A percentile compares a stretch with the other conserved stretches of the same genome.
These are phyloP conservation scores for Sminthurides bifidus DNA, from an alignment of 1,140 invertebrate species.

Conservation along the genomic window DNA sequence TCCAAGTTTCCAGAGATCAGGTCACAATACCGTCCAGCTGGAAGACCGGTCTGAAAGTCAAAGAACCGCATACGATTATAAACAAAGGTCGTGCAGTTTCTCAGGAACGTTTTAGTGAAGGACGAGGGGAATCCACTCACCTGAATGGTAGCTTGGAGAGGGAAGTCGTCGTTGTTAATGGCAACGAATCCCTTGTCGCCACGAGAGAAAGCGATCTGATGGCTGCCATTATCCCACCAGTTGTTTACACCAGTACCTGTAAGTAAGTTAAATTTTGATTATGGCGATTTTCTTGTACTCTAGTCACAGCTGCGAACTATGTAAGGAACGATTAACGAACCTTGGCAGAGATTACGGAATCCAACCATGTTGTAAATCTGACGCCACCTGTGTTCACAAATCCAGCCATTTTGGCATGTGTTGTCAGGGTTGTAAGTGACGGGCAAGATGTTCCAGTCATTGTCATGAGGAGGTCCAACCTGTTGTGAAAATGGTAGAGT, in stretches of 20 bases:
- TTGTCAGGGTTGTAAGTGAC: slow-evolving; percentile 52
- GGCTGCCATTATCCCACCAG: slow-evolving; percentile 38
- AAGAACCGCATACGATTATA: too few relatives aligned
- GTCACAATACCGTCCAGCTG: slow-evolving; percentile 45
- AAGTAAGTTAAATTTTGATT: slow-evolving; percentile 29
- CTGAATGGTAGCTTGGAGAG: neutral
- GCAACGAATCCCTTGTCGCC: slow-evolving; percentile 37
- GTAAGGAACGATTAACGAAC: neutral
- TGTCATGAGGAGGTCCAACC: slow-evolving; percentile 51
- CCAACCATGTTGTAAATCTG: slow-evolving; percentile 67
- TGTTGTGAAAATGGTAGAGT: neutral
- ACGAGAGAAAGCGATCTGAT: slow-evolving; percentile 38
- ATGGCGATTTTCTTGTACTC: neutral
- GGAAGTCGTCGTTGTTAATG: slow-evolving; percentile 37
- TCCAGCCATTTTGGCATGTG: slow-evolving; percentile 64
- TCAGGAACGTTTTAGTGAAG: too few relatives aligned
- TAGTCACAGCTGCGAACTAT: slow-evolving; percentile 33
- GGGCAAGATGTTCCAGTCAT: slow-evolving; percentile 48
- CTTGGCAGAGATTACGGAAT: slow-evolving; percentile 51
- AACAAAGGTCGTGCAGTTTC: too few relatives aligned
- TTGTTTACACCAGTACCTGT: slow-evolving; percentile 35
- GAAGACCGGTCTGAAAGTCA: slow-evolving; percentile 38
- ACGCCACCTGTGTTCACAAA: slow-evolving; percentile 79
- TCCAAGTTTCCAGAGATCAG: slow-evolving; percentile 44
- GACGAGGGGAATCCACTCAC: too few relatives aligned